These are phyloP conservation scores for Distichodus sexfasciatus DNA, from an alignment of 2,797 vertebrate genomes.

Conservation along the genomic window DNA sequence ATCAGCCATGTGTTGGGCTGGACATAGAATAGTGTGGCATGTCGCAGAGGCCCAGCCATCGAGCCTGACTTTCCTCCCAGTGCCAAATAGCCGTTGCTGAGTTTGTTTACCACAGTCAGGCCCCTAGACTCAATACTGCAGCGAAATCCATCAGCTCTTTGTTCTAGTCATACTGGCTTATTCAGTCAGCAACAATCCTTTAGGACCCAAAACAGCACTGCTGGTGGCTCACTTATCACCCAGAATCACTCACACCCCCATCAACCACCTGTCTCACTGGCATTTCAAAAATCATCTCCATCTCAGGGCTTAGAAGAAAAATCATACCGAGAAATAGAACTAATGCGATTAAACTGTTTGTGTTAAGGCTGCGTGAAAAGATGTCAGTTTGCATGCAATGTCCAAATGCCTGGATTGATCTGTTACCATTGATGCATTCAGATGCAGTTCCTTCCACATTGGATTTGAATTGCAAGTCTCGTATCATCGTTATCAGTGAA, in stretches of 20 bases:
- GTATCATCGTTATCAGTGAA: background rate
- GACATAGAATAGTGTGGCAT: slow-evolving; percentile 14
- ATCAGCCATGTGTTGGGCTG: slow-evolving; percentile 30
- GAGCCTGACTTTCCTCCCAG: background rate
- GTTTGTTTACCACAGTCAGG: slow-evolving; percentile 66
- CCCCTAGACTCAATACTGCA: slow-evolving; percentile 59
- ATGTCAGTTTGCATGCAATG: no score
- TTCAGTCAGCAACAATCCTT: slow-evolving; percentile 61
- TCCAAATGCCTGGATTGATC: background rate
- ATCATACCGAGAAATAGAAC: background rate
- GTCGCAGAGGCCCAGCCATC: background rate
- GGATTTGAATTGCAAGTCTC: background rate
- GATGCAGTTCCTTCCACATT: background rate
- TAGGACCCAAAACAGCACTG: slow-evolving; percentile 37
- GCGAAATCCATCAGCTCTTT: slow-evolving; percentile 73
- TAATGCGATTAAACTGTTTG: background rate
- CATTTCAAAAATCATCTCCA: background rate
- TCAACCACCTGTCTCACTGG: slow-evolving; percentile 17
- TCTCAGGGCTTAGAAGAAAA: background rate
- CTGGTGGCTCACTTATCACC: slow-evolving; percentile 2
- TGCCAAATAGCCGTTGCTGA: slow-evolving; percentile 37
- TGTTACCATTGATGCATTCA: background rate
- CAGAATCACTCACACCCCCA: background rate
- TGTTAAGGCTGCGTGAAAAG: background rate
- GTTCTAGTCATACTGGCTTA: slow-evolving; percentile 59